phyloP scores from a whole-genome alignment of 23 tunicate genomes.

The Ascidia mentula region DNA sequence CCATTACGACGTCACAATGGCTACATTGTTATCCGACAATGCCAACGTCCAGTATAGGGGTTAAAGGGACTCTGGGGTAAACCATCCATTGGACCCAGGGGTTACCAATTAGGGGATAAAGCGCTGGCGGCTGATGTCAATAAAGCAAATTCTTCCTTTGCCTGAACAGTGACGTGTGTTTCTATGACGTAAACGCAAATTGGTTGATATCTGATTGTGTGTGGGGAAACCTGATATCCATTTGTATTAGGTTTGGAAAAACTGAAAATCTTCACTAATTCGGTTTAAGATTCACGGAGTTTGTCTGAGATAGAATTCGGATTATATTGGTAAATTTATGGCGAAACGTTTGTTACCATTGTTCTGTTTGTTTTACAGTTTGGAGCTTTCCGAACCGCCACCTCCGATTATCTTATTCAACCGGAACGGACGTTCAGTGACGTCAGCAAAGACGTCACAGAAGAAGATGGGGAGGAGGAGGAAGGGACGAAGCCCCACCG shows the following conservation, averaged over 20 bases:
- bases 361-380: slow-evolving; percentile 41
- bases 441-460: neutral
- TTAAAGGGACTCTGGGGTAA: neutral
- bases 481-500: slow-evolving; percentile 80
- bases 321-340: too few relatives aligned
- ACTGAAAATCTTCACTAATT: too few relatives aligned
- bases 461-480: slow-evolving; percentile 39
- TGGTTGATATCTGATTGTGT: too few relatives aligned
- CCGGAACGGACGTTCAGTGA: slow-evolving; percentile 26
- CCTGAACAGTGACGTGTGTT: too few relatives aligned
- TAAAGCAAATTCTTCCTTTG: too few relatives aligned
- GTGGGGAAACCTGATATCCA: too few relatives aligned
- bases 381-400: slow-evolving; percentile 79
- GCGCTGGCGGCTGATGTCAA: too few relatives aligned
- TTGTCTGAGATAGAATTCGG: too few relatives aligned
- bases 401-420: slow-evolving; percentile 70
- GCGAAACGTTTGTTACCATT: too few relatives aligned
- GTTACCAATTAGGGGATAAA: neutral
- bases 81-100: neutral
- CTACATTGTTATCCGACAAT: neutral
- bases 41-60: neutral
- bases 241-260: too few relatives aligned
- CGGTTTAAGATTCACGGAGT: too few relatives aligned
- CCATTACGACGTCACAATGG: neutral
- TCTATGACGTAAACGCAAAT: too few relatives aligned